Evolutionary conservation across 2,888 invertebrate species (phyloP), one percentile per base, ranked within the genome.

Genomic region (Euplagia quadripunctaria): DNA sequence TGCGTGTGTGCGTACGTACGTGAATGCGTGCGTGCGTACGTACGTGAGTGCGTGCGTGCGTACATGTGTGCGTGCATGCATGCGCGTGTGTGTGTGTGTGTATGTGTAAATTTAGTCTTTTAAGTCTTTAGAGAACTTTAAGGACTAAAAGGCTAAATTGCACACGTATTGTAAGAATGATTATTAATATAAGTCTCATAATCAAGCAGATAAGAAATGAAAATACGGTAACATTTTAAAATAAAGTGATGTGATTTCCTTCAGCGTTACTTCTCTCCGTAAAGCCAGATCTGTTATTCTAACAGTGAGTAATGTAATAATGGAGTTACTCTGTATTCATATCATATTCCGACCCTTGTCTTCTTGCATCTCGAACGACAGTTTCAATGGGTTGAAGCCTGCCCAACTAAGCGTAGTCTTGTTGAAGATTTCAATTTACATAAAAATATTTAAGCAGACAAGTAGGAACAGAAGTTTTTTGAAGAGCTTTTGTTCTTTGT

Each of bases 271-370:
- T 67, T 31, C 17, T 0, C 1, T 31, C 11, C 52, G 51, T 14
- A 69, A 76, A 67, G 70, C 9, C 52, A 41, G 58, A 43, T 58
- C 52, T 51, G 61, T 77, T 49, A 52, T 49, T 55, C 55, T 9
- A 68, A 51, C 49, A 52, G 43, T 64, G 46, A 76, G 17, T 69
- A 68, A 77, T 71, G 17, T 72, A 77, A 77, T 81, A 75, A 77
- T 64, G 64, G 31, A 11, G n/a, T 72, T 58, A 73, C 74, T 78
- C 43, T n/a, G 75, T 77, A 83, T 81, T 82, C 84, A 73, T 63
- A 65, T 74, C 74, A 55, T 77, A 73, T 74, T 49, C 20, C 31
- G 49, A 71, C 72, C 71, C 64, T 73, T 70, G 74, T 79, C 68
- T 64, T 41, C 31, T 41, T 31, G 31, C 12, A 63, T 64, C 42